These are phyloP conservation scores for Lanius collurio DNA, from an alignment of 2,113 vertebrate species.

Conservation along the genomic window DNA sequence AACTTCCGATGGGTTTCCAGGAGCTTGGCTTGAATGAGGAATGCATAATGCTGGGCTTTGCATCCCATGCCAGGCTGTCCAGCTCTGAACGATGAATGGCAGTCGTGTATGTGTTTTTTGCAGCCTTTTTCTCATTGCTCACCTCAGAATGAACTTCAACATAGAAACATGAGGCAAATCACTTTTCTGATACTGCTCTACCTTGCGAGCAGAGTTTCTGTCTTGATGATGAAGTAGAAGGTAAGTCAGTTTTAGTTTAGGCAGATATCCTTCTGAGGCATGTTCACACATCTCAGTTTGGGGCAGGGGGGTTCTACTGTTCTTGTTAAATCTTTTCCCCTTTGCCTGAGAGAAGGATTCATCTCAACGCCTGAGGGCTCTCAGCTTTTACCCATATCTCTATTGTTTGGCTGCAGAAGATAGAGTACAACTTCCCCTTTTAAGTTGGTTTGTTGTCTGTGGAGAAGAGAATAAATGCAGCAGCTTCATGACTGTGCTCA, in stretches of 20 bases:
- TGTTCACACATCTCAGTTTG: neutral
- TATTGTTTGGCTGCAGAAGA: neutral
- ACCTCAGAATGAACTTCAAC: neutral
- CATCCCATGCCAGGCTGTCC: neutral
- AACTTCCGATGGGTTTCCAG: constrained; percentile 22
- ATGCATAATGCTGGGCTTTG: constrained; percentile 7
- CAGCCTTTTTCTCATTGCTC: neutral
- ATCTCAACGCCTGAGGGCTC: neutral
- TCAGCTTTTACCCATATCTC: neutral
- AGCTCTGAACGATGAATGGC: neutral
- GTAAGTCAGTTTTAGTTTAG: neutral
- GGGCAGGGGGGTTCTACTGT: neutral
- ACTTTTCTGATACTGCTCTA: neutral
- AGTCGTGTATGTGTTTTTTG: neutral
- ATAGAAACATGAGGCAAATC: neutral
- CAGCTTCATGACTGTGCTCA: neutral
- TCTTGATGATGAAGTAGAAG: neutral
- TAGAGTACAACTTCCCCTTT: neutral
- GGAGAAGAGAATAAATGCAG: neutral
- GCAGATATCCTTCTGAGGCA: neutral
- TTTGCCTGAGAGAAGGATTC: neutral
- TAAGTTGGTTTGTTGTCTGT: neutral
- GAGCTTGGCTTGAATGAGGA: constrained; percentile 31
- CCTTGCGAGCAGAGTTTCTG: neutral
- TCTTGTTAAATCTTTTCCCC: neutral